Percentiles rank a stretch among this genome's conserved stretches.
phyloP scores from a whole-genome alignment of 2,888 invertebrate species.

The Actias luna region DNA sequence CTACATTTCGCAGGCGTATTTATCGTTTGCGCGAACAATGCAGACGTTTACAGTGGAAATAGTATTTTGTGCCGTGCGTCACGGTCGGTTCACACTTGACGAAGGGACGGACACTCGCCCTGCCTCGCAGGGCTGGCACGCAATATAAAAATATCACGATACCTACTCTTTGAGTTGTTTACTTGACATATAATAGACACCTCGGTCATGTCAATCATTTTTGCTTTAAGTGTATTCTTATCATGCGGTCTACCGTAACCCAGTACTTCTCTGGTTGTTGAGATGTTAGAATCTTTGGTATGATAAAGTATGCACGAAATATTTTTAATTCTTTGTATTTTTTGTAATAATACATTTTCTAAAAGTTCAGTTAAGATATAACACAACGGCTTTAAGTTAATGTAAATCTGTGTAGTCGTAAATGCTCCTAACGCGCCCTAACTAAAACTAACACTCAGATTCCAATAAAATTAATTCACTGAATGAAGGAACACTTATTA shows the following conservation, averaged over 20 bases:
- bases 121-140: slow-evolving; percentile 9
- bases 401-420: too few relatives aligned
- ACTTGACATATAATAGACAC: background rate
- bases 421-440: too few relatives aligned
- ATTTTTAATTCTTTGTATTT: too few relatives aligned
- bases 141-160: background rate
- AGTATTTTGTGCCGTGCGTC: slow-evolving; percentile 26
- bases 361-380: too few relatives aligned
- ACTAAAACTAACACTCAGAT: too few relatives aligned
- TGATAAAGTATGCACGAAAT: too few relatives aligned
- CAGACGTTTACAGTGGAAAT: slow-evolving; percentile 13
- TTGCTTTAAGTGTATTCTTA: background rate
- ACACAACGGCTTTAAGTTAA: too few relatives aligned
- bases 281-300: too few relatives aligned
- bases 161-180: background rate
- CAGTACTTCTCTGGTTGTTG: background rate
- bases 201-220: background rate
- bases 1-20: slow-evolving; percentile 15
- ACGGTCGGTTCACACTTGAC: slow-evolving; percentile 26
- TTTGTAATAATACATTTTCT: background rate
- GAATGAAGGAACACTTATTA: too few relatives aligned
- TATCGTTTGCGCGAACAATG: slow-evolving; percentile 18
- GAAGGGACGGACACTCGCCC: slow-evolving; percentile 17
- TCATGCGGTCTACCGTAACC: background rate
- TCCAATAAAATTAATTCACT: too few relatives aligned